Evolutionary conservation across 2,113 vertebrate species (phyloP).

Genomic region (Sphaerodactylus townsendi): DNA sequence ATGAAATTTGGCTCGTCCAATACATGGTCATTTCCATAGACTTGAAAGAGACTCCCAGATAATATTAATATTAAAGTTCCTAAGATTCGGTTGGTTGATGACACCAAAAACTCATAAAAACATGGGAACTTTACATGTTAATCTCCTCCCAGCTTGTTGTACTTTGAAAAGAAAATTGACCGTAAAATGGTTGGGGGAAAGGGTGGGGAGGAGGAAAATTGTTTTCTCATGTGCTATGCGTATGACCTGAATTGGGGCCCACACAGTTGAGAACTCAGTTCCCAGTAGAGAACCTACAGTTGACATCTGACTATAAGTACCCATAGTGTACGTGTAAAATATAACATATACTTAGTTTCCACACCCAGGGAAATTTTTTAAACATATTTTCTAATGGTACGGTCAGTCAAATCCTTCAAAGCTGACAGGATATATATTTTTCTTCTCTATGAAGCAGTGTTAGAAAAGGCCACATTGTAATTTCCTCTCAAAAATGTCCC

Average conservation of each 20-base stretch:
- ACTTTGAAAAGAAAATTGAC: neutral
- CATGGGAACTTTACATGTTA: neutral
- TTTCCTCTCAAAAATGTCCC: slow-evolving; percentile 8
- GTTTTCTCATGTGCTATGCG: too few relatives aligned
- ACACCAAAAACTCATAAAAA: neutral
- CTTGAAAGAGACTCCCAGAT: neutral
- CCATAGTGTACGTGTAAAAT: too few relatives aligned
- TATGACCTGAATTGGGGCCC: too few relatives aligned
- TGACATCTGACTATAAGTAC: too few relatives aligned
- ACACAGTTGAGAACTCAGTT: too few relatives aligned
- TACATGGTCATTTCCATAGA: neutral
- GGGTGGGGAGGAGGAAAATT: too few relatives aligned
- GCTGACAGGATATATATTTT: neutral
- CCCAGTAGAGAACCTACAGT: too few relatives aligned
- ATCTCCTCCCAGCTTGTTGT: neutral
- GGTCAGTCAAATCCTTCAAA: neutral
- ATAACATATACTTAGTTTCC: neutral
- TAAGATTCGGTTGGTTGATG: neutral
- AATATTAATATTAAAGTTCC: neutral
- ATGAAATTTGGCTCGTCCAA: too few relatives aligned
- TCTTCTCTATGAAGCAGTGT: neutral
- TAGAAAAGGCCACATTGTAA: neutral
- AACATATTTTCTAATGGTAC: slow-evolving; percentile 7
- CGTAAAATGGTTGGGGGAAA: neutral
- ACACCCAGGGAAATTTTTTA: neutral